These are phyloP conservation scores for Eilema griseolum DNA, from an alignment of 2,888 invertebrate genomes.

Conservation along the genomic window DNA sequence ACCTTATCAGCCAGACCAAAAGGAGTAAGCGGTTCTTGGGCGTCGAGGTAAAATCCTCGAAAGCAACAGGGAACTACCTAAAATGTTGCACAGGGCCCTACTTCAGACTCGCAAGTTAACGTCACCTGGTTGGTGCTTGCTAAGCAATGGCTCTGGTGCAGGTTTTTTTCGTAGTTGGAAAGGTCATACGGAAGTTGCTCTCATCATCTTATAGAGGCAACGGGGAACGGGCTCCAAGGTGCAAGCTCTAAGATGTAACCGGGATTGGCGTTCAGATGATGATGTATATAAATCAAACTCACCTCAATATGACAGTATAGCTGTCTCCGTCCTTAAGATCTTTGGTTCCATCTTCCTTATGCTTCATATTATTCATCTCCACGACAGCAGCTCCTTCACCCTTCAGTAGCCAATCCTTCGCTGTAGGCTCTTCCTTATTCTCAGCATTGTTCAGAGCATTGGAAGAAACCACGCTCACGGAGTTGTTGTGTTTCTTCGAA, in stretches of 20 bases:
- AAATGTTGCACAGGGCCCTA: too few species aligned
- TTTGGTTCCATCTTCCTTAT: slow-evolving; percentile 77
- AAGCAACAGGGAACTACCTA: too few species aligned
- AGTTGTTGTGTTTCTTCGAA: slow-evolving; percentile 78
- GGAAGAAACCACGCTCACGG: slow-evolving; percentile 82
- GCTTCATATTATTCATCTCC: slow-evolving; percentile 83
- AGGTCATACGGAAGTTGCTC: too few species aligned
- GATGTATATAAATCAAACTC: slow-evolving; percentile 38
- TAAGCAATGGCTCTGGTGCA: too few species aligned
- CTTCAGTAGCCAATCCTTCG: slow-evolving; percentile 80
- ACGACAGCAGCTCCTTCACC: slow-evolving; percentile 73
- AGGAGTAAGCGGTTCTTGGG: too few species aligned
- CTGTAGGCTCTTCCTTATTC: slow-evolving; percentile 77
- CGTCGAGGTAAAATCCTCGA: too few species aligned
- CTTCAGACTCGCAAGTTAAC: too few species aligned
- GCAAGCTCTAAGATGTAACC: background rate
- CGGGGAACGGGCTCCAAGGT: background rate
- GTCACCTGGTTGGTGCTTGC: too few species aligned
- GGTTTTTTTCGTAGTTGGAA: too few species aligned
- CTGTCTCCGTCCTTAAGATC: slow-evolving; percentile 89
- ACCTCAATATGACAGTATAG: slow-evolving; percentile 92
- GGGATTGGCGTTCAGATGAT: background rate
- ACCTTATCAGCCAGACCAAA: too few species aligned
- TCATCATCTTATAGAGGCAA: background rate
- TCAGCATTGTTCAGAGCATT: slow-evolving; percentile 73